Percentiles rank a stretch among this genome's conserved stretches.
Conservation (phyloP, 1,140 invertebrate genomes). For the Steinernema khuongi region DNA sequence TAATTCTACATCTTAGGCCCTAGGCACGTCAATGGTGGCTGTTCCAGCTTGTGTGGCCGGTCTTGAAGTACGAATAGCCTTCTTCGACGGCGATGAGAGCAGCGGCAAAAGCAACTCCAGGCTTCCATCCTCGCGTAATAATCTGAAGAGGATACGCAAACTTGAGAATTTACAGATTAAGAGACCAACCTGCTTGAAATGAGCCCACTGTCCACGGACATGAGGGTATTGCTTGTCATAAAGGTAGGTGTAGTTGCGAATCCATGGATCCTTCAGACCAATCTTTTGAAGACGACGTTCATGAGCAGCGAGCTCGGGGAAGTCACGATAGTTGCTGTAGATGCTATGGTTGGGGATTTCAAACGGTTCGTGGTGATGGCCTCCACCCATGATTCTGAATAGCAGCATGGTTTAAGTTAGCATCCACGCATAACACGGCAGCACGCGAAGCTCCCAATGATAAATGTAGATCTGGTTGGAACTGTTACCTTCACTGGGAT, state of each 20-base stretch:
- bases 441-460: too few relatives aligned
- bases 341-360: constrained; percentile 35
- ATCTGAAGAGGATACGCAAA: constrained; percentile 20
- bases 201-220: constrained; percentile 35
- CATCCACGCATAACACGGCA: too few relatives aligned
- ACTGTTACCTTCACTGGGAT: too few relatives aligned
- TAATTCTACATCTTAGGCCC: neutral
- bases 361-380: constrained; percentile 43
- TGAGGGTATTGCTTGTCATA: constrained; percentile 32
- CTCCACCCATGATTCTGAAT: constrained; percentile 29
- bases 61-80: constrained; percentile 24
- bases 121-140: constrained; percentile 36
- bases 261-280: constrained; percentile 42
- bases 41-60: constrained; percentile 35
- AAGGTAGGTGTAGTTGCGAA: constrained; percentile 38
- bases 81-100: constrained; percentile 35
- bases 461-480: too few relatives aligned
- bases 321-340: constrained; percentile 37
- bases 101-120: constrained; percentile 32
- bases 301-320: constrained; percentile 34
- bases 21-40: constrained; percentile 29
- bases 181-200: constrained; percentile 30
- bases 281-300: constrained; percentile 35
- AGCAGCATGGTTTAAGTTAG: neutral
- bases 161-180: constrained; percentile 13